phyloP scores from a whole-genome alignment of 2,797 vertebrate genomes.

The Paratrypauchen microcephalus region DNA sequence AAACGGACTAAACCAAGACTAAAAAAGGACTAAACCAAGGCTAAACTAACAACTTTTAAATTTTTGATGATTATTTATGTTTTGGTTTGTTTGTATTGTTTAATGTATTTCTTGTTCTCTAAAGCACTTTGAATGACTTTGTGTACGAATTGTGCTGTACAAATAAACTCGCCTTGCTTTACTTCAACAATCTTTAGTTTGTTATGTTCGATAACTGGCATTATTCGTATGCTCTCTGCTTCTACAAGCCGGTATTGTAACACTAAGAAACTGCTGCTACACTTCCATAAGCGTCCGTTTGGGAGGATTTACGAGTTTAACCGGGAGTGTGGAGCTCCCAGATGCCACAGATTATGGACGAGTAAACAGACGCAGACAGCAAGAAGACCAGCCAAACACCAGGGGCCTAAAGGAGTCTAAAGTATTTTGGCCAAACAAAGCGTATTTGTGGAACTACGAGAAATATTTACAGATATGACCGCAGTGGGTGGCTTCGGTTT shows the following conservation, averaged over 20 bases:
- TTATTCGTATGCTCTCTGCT: too few relatives aligned
- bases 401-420: background rate
- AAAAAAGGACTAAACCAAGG: background rate
- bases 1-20: background rate
- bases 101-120: too few relatives aligned
- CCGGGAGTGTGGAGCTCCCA: conserved; percentile 18
- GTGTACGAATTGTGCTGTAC: too few relatives aligned
- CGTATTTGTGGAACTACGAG: background rate
- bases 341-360: conserved; percentile 23
- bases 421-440: conserved; percentile 39
- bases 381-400: conserved; percentile 41
- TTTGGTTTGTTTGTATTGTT: too few relatives aligned
- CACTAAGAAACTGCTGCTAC: conserved; percentile 21
- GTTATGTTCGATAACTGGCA: too few relatives aligned
- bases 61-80: too few relatives aligned
- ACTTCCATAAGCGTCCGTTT: conserved; percentile 61
- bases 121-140: too few relatives aligned
- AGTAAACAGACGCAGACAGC: conserved; percentile 53
- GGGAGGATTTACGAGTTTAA: conserved; percentile 28
- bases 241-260: conserved; percentile 48
- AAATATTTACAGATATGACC: background rate
- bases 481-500: background rate
- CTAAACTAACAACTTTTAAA: too few relatives aligned
- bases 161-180: too few relatives aligned
- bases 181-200: too few relatives aligned